Base-by-base conservation (phyloP, 2,888 invertebrate species). In the Brachypalpus laphriformis region DNA sequence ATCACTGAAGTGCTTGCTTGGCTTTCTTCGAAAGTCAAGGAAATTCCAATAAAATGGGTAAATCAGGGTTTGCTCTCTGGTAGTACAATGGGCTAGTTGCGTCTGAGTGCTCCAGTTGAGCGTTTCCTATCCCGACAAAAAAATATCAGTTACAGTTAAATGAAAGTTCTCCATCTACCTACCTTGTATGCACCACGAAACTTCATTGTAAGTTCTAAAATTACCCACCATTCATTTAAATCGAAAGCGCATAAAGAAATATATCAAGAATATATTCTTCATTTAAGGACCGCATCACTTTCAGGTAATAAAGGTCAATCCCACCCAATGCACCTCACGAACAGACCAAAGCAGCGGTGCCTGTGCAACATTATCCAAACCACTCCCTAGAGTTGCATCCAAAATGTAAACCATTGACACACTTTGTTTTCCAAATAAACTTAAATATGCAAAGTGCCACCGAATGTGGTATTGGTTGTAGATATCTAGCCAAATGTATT, bases 391-490 rank as follows among this genome's bases (percentile, higher is more conserved):
- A 31, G 49, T 47, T 49, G 71, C 59, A 59, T 49, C 18, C 59
- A 71, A 71, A 59, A 49, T 31, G 16, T 18, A 16, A 47, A 59
- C 71, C 59, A 59, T 49, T 71, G 47, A 71, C 71, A 59, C 40
- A 59, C 37, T 71, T 71, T 49, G 71, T 37, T 31, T 34, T 28
- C 28, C 40, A 61, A 61, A 61, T 51, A 59, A 51, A 63, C 61
- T 74, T 42, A 51, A 49, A 59, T 20, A 71, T 71, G 71, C 49
- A 72, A 63, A 45, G 54, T 54, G 34, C 61, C 40, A 20, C 40
- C 16, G 37, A 74, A 51, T 72, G 31, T 45, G 25, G 31, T 11
- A 72, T 51, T 51, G 63, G 54, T 65, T 56, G 28, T 56, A 18
- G 42, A 34, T 56, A 54, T 40, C 63, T 22, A 54, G 28, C 40